Evolutionary conservation across 2,113 vertebrate species (phyloP), one percentile per base, ranked within the genome.

Genomic region (Progne subis): DNA sequence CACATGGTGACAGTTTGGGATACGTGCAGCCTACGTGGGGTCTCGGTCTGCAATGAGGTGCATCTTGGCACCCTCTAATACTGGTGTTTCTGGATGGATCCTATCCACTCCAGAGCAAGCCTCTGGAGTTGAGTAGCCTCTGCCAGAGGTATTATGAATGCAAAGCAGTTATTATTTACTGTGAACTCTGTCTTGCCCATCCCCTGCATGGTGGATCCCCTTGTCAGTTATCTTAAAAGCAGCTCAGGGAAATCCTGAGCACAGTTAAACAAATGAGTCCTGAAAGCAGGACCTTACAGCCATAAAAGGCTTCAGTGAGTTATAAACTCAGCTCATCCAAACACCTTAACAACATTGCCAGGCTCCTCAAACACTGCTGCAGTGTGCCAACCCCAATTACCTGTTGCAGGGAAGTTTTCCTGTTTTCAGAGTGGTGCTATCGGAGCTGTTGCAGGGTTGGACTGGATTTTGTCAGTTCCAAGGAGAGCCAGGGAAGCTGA

Each of bases 1-100:
- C 29, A 34, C 37, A 5, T 0, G 0, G 4, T 3, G n/a, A 14
- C 44, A 23, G 2, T 50, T 0, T 37, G n/a, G 65, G 44, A 29
- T 29, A 29, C 0, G 0, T 43, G 70, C 44, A 75, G 61, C 57
- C 57, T 41, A 6, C 2, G 0, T 2, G 19, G 18, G 7, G 4
- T 60, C 67, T 82, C 0, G 0, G 11, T 53, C 64, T 18, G 1
- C 1, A 3, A 5, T 41, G 26, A n/a, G 49, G 12, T 56, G 10
- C 2, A 4, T 19, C 65, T 24, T 29, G 37, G 55, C 8, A 20
- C 7, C 3, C 26, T 79, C 44, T 46, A 20, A 57, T 32, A 41
- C 9, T 32, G 9, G 6, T 2, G 2, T 53, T 65, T 76, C 70
- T 57, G 34, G 20, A 31, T 31, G 75, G 21, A 82, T 43, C 29